Evolutionary conservation across 2,888 invertebrate genomes (phyloP), one percentile per base, ranked within the genome.

Genomic region (Lasioglossum lativentre): DNA sequence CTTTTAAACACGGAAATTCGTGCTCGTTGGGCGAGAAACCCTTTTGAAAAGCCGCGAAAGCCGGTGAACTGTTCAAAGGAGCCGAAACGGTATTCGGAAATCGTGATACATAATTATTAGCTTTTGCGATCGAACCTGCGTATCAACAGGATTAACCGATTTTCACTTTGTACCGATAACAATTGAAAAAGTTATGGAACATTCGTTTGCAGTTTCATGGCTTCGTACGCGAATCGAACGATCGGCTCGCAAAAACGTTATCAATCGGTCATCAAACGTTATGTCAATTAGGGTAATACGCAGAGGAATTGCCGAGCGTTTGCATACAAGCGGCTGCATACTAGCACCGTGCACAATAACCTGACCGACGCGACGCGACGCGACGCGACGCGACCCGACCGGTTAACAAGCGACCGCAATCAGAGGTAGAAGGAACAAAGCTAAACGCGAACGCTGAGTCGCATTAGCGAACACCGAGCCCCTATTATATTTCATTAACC

Each of bases 351-450:
- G 78, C 70, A 71, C 87, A 88, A 88, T 84, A 81, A 86, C 73
- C 83, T 83, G 72, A 23, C 85, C 82, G 88, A n/a, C n/a, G n/a
- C n/a, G n/a, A n/a, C n/a, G n/a, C n/a, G n/a, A n/a, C n/a, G n/a
- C n/a, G n/a, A n/a, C n/a, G n/a, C n/a, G n/a, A n/a, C n/a, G n/a
- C n/a, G n/a, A n/a, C n/a, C n/a, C n/a, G n/a, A 75, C 81, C 82
- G 86, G 89, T 87, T 87, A 91, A 92, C 91, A 91, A 92, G 88
- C 88, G 86, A 75, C 82, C 85, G 87, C 88, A 90, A 92, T 92
- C 90, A 92, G 87, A 85, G 85, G 83, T 83, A 78, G 74, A 76
- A 78, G 34, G 73, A 86, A 86, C 77, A 88, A 83, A 90, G 73
- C 47, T 78, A 68, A 82, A 82, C 42, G 78, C 75, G 40, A 4